A percentile compares a stretch with the other conserved stretches of the same genome.
phyloP scores from a whole-genome alignment of 2,113 vertebrate species.

The Oxyruncus cristatus region DNA sequence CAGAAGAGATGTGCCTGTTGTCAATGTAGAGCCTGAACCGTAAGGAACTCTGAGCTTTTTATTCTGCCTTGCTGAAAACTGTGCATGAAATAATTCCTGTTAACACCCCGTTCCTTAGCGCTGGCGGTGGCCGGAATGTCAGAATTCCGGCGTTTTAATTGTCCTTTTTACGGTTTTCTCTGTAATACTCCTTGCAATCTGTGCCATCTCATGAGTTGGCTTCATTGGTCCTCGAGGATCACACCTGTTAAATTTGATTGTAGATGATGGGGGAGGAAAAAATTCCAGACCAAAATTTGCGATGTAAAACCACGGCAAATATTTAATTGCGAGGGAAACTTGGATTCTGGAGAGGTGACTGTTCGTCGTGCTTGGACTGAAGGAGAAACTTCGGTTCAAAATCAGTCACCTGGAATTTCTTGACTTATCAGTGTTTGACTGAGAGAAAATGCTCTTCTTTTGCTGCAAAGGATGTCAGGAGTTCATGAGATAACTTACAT shows the following conservation, averaged over 20 bases:
- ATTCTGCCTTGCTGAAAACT: background rate
- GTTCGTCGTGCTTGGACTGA: background rate
- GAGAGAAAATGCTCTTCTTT: background rate
- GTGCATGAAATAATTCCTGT: background rate
- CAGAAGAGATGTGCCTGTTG: slow-evolving; percentile 83
- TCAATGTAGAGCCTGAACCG: slow-evolving; percentile 81
- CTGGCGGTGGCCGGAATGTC: background rate
- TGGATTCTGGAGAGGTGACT: background rate
- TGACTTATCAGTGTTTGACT: background rate
- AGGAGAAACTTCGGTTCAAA: background rate
- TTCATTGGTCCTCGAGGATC: background rate
- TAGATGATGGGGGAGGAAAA: background rate
- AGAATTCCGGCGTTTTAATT: background rate
- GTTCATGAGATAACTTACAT: rapidly evolving
- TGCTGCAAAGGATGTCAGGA: background rate
- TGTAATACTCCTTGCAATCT: background rate
- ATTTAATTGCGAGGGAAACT: background rate
- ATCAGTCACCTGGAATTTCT: background rate
- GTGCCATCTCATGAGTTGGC: background rate
- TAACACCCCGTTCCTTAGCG: rapidly evolving
- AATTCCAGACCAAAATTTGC: background rate
- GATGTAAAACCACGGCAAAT: background rate
- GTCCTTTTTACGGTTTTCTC: background rate
- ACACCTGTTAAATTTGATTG: background rate
- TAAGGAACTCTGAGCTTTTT: slow-evolving; percentile 61